Percentiles rank a stretch among this genome's conserved stretches.
Conservation (phyloP, 2,113 vertebrate species). For the Capra hircus region DNA sequence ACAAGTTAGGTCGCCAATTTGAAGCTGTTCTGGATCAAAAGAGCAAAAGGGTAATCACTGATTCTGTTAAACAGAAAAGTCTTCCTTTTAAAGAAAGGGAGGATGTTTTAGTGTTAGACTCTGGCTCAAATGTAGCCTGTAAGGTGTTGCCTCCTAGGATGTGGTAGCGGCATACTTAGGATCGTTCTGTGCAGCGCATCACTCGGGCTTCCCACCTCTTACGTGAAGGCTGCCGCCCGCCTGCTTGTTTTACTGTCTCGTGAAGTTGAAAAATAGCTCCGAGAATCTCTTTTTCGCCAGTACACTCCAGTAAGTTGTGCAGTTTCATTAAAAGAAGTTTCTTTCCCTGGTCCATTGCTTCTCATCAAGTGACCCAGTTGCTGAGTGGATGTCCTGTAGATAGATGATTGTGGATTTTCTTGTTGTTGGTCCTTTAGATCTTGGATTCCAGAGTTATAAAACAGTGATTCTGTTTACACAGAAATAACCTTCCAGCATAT, state of each 20-base stretch:
- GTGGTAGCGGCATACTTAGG: not conserved
- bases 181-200: constrained; percentile 32
- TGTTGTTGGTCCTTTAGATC: not conserved
- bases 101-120: not conserved
- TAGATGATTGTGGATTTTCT: not conserved
- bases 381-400: not conserved
- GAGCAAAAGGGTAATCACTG: not conserved
- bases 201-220: not conserved
- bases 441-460: constrained; percentile 62
- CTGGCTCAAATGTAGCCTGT: not conserved
- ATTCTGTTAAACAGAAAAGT: not conserved
- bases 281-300: not conserved
- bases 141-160: not conserved
- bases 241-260: not conserved
- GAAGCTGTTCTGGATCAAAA: not conserved
- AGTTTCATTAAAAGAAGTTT: constrained; percentile 33
- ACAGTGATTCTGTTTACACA: constrained; percentile 73
- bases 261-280: not conserved
- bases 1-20: not conserved
- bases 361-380: not conserved
- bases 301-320: not conserved
- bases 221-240: not conserved
- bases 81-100: not conserved
- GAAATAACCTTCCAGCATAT: constrained; percentile 45
- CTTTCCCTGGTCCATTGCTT: not conserved